phyloP scores from a whole-genome alignment of 92 coral and sea anemone species.

The Galaxea fascicularis region DNA sequence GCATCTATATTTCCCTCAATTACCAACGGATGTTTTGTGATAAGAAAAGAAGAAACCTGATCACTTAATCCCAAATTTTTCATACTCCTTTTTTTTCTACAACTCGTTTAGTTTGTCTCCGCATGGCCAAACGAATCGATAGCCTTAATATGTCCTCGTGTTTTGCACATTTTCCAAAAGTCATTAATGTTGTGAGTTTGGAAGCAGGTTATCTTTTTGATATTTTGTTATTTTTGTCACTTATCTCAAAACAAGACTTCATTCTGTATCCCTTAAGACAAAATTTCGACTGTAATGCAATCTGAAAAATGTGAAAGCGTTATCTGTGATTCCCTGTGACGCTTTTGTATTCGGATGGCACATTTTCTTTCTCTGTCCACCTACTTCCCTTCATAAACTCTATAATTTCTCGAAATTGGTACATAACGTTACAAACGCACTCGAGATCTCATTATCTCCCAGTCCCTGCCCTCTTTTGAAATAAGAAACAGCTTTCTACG shows the following conservation, averaged over 20 bases:
- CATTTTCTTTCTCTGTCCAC: conserved; percentile 5
- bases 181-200: not conserved
- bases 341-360: not conserved
- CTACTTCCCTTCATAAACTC: conserved; percentile 17
- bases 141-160: not conserved
- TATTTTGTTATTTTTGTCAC: not conserved
- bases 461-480: not conserved
- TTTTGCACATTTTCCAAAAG: not conserved
- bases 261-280: not conserved
- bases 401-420: conserved; percentile 22
- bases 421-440: not conserved
- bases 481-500: not conserved
- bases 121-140: not conserved
- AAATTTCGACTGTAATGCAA: not conserved
- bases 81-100: not conserved
- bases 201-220: too few species aligned
- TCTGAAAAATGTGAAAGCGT: not conserved
- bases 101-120: not conserved
- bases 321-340: not conserved
- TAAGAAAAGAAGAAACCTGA: not conserved
- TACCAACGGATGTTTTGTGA: not conserved
- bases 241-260: not conserved
- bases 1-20: not conserved
- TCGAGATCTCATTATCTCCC: conserved; percentile 1
- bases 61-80: not conserved